Percentiles rank a stretch among this genome's conserved stretches.
These are phyloP conservation scores for Drosophila incognita DNA, from an alignment of 2,888 invertebrate species.

Conservation along the genomic window DNA sequence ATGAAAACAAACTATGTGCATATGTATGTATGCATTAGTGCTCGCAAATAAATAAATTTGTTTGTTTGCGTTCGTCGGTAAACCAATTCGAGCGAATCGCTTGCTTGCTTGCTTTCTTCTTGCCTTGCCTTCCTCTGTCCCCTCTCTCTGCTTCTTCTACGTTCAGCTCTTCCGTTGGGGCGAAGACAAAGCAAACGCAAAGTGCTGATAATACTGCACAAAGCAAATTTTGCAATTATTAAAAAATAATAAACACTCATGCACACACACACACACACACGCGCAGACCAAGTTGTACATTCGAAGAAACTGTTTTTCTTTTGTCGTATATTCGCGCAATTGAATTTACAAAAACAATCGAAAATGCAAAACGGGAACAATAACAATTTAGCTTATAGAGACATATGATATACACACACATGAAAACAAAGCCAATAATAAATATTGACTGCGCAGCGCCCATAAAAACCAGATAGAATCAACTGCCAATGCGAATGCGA, in stretches of 20 bases:
- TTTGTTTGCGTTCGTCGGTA: slow-evolving; percentile 40
- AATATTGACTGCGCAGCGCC: slow-evolving; percentile 28
- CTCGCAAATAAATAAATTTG: slow-evolving; percentile 42
- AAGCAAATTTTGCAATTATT: slow-evolving; percentile 64
- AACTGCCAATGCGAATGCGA: slow-evolving; percentile 21
- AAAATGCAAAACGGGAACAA: slow-evolving; percentile 47
- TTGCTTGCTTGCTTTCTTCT: slow-evolving; percentile 54
- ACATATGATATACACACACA: slow-evolving; percentile 10
- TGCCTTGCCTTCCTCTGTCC: slow-evolving; percentile 17
- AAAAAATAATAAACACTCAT: slow-evolving; percentile 65
- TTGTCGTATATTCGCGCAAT: slow-evolving; percentile 28
- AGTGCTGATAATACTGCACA: slow-evolving; percentile 67
- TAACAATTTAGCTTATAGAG: slow-evolving; percentile 31
- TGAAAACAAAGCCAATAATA: slow-evolving; percentile 34
- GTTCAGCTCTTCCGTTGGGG: slow-evolving; percentile 19
- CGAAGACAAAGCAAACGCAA: slow-evolving; percentile 59
- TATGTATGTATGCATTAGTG: slow-evolving; percentile 3
- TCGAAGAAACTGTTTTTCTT: slow-evolving; percentile 19
- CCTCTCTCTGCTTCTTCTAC: slow-evolving; percentile 1
- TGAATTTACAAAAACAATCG: slow-evolving; percentile 38
- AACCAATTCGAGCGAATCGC: slow-evolving; percentile 69
- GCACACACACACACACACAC: slow-evolving; percentile 28
- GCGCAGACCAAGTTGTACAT: neutral
- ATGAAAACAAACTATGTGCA: slow-evolving; percentile 22
- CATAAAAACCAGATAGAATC: slow-evolving; percentile 19